Conservation (phyloP, 1,140 invertebrate species). For the Dinoponera quadriceps region DNA sequence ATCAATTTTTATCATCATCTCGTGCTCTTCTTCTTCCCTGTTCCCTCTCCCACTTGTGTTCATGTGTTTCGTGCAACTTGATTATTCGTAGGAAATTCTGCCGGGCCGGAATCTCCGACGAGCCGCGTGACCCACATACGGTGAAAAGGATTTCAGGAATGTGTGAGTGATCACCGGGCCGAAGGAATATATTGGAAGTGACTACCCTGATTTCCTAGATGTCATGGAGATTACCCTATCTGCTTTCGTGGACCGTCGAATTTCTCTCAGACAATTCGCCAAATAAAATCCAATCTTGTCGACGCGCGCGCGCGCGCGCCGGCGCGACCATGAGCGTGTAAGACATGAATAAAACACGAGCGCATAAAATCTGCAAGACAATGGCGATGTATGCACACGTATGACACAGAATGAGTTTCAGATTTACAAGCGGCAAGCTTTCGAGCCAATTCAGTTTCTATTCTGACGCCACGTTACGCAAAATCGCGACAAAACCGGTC, state of each 20-base stretch:
- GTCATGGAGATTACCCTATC: constrained; percentile 72
- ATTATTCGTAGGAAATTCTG: constrained; percentile 67
- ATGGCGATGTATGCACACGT: constrained; percentile 38
- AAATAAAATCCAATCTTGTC: constrained; percentile 52
- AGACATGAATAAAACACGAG: constrained; percentile 49
- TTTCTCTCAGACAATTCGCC: constrained; percentile 68
- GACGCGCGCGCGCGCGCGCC: constrained; percentile 1
- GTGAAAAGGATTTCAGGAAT: constrained; percentile 67
- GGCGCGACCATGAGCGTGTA: constrained; percentile 16
- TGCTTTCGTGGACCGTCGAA: constrained; percentile 66
- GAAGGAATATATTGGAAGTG: constrained; percentile 67
- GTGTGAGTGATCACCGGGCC: constrained; percentile 64
- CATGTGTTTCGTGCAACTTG: constrained; percentile 43
- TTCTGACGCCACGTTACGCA: neutral
- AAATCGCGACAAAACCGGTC: too few relatives aligned
- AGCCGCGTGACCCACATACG: constrained; percentile 62
- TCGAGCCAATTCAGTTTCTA: neutral
- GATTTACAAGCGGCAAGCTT: neutral
- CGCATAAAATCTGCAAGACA: constrained; percentile 44
- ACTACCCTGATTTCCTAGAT: constrained; percentile 67
- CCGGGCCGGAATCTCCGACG: constrained; percentile 49
- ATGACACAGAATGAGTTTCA: constrained; percentile 21
- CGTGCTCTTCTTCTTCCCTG: neutral
- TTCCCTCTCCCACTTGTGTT: too few relatives aligned
- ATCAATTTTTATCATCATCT: constrained; percentile 60